A percentile compares a stretch with the other conserved stretches of the same genome.
Conservation (phyloP, 2,113 vertebrate species). For the Corythornis madagascariensis region DNA sequence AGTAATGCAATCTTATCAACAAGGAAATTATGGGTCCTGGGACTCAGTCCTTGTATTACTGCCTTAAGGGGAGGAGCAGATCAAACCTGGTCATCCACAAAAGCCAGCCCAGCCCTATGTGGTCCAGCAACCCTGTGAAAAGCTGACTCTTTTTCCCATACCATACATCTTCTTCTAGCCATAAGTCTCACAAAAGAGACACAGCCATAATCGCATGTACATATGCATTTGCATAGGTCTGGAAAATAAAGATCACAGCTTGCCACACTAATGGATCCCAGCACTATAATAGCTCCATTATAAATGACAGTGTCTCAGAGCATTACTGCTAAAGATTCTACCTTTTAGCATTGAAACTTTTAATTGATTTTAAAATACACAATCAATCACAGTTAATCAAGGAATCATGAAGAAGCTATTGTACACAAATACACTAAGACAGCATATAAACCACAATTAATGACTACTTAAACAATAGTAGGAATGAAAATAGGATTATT, state of each 20-base stretch:
- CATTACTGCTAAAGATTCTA: conserved; percentile 52
- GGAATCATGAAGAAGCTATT: conserved; percentile 54
- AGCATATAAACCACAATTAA: conserved; percentile 69
- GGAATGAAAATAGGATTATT: conserved; percentile 56
- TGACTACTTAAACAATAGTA: conserved; percentile 50
- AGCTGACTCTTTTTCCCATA: not conserved
- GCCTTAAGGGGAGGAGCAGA: not conserved
- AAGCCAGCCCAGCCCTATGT: not conserved
- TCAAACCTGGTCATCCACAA: not conserved
- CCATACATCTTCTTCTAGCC: not conserved
- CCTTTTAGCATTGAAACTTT: conserved; percentile 56
- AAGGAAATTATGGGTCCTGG: not conserved
- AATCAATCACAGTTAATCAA: conserved; percentile 68
- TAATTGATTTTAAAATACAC: conserved; percentile 66
- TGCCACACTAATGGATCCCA: conserved; percentile 18
- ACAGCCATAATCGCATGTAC: not conserved
- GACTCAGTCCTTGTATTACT: not conserved
- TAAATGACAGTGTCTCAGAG: conserved; percentile 20
- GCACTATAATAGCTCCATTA: conserved; percentile 2
- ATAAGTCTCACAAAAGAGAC: not conserved
- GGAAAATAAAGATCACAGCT: not conserved
- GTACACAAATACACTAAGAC: conserved; percentile 49
- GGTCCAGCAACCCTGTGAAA: not conserved
- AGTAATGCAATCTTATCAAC: not conserved
- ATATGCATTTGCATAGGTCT: not conserved